These are phyloP conservation scores for Aradophagus sp. DNA, from an alignment of 1,140 invertebrate species.

Conservation along the genomic window DNA sequence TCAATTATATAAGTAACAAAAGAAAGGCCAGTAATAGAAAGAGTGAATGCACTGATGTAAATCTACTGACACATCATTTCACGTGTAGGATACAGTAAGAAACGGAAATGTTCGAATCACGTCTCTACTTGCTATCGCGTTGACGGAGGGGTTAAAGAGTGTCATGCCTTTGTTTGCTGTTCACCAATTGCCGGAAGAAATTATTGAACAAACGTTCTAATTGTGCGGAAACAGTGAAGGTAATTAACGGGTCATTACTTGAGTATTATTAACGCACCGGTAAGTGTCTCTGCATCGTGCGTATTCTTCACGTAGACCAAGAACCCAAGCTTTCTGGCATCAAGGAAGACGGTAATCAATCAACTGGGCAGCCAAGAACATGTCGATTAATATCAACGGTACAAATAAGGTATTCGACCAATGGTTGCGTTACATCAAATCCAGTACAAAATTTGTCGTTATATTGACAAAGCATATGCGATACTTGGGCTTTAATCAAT, in stretches of 20 bases:
- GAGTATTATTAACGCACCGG: slow-evolving; percentile 46
- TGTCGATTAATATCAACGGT: slow-evolving; percentile 45
- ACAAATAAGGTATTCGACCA: slow-evolving; percentile 26
- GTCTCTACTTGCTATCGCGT: too few species aligned
- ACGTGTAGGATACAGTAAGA: too few species aligned
- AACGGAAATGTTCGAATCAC: too few species aligned
- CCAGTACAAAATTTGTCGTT: slow-evolving; percentile 45
- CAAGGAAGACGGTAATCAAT: slow-evolving; percentile 64
- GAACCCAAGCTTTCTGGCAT: slow-evolving; percentile 52
- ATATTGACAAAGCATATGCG: slow-evolving; percentile 54
- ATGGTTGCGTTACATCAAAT: slow-evolving; percentile 34
- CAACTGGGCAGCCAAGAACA: slow-evolving; percentile 58
- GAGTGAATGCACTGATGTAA: too few species aligned
- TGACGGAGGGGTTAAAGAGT: too few species aligned
- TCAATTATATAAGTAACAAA: too few species aligned
- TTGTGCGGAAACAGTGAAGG: slow-evolving; percentile 43
- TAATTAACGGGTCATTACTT: slow-evolving; percentile 17
- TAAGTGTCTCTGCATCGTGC: slow-evolving; percentile 41
- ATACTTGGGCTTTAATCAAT: slow-evolving; percentile 27
- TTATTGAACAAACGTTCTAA: slow-evolving; percentile 37
- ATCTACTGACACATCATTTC: too few species aligned
- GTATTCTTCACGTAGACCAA: slow-evolving; percentile 48
- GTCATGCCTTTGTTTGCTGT: too few species aligned
- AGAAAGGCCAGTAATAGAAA: too few species aligned
- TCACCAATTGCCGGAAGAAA: too few species aligned